These are phyloP conservation scores for Ochropacha duplaris DNA, from an alignment of 2,888 invertebrate genomes.

Conservation along the genomic window DNA sequence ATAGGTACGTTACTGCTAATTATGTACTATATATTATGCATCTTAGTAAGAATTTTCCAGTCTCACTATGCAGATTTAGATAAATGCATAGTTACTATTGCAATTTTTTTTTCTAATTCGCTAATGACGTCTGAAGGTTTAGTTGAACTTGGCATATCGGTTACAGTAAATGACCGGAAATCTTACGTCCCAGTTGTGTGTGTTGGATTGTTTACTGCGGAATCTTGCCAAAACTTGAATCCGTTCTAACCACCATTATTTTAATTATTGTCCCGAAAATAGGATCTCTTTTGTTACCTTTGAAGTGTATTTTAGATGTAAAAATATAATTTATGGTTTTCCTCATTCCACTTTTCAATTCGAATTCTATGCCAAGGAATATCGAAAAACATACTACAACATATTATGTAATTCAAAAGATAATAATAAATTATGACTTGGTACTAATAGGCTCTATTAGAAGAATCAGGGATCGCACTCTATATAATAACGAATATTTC, in stretches of 20 bases:
- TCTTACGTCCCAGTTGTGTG: conserved; percentile 24
- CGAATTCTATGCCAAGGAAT: too few relatives aligned
- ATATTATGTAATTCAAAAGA: too few relatives aligned
- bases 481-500: background rate
- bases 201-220: conserved; percentile 31
- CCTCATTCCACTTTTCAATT: background rate
- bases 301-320: background rate
- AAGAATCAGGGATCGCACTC: too few relatives aligned
- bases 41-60: background rate
- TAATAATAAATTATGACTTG: too few relatives aligned
- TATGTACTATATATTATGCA: background rate
- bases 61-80: background rate
- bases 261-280: conserved; percentile 7
- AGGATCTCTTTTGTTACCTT: conserved; percentile 1
- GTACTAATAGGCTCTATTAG: too few relatives aligned
- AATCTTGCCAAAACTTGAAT: conserved; percentile 42
- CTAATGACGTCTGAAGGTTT: conserved; percentile 17
- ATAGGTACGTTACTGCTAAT: conserved; percentile 9
- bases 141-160: conserved; percentile 34
- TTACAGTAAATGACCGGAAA: conserved; percentile 34
- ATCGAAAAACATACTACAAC: too few relatives aligned
- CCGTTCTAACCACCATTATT: conserved; percentile 22
- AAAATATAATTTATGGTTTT: background rate
- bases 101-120: background rate
- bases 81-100: background rate